A percentile compares a stretch with the other conserved stretches of the same genome.
These are phyloP conservation scores for Ypsolopha scabrella DNA, from an alignment of 2,888 invertebrate species.

Conservation along the genomic window DNA sequence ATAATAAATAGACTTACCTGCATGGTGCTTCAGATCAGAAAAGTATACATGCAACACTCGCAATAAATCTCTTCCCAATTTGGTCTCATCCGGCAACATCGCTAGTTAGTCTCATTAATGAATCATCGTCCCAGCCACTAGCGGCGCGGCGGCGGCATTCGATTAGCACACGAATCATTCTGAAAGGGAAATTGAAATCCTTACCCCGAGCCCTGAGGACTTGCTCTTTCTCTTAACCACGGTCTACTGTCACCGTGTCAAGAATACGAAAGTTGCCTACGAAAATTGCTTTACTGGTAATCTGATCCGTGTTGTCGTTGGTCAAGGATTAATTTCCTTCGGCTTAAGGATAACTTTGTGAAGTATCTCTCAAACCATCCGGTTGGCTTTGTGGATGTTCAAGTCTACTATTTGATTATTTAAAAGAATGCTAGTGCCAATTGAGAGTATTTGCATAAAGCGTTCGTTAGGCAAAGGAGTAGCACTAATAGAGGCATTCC, in stretches of 20 bases:
- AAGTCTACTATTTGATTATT: not conserved
- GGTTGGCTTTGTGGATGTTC: conserved; percentile 17
- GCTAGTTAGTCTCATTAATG: conserved; percentile 65
- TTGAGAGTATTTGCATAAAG: conserved; percentile 11
- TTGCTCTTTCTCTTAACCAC: conserved; percentile 68
- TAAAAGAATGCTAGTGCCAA: not conserved
- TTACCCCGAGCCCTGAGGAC: conserved; percentile 65
- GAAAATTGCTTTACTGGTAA: too few relatives aligned
- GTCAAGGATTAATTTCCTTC: too few relatives aligned
- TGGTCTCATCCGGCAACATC: conserved; percentile 15
- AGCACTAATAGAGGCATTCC: too few relatives aligned
- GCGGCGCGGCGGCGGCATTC: conserved; percentile 47
- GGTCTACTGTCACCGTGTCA: conserved; percentile 41
- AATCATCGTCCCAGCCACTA: conserved; percentile 56
- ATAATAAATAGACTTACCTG: too few relatives aligned
- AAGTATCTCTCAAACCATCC: not conserved
- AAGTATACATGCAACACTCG: too few relatives aligned
- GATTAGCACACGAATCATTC: conserved; percentile 66
- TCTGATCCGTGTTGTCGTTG: too few relatives aligned
- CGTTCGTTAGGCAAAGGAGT: too few relatives aligned
- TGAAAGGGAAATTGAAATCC: conserved; percentile 71
- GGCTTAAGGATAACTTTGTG: too few relatives aligned
- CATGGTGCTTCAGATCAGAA: too few relatives aligned
- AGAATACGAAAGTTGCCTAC: conserved; percentile 47
- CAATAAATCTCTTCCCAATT: not conserved